phyloP scores from a whole-genome alignment of 2,113 vertebrate species.

The Arenaria interpres region DNA sequence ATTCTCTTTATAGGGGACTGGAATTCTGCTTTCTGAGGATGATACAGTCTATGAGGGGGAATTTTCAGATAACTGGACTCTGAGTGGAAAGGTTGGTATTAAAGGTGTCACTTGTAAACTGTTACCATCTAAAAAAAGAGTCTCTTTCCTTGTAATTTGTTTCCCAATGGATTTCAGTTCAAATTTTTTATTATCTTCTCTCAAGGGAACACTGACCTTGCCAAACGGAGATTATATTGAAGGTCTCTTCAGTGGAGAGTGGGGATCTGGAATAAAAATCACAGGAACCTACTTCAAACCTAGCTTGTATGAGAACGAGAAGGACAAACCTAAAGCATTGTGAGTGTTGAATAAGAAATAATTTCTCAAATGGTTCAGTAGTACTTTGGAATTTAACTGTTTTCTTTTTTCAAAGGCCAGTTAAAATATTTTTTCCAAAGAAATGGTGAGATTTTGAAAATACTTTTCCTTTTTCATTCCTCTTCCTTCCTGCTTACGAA shows the following conservation, averaged over 20 bases:
- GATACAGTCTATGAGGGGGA: constrained; percentile 95
- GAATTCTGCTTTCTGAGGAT: constrained; percentile 94
- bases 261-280: constrained; percentile 95
- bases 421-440: not conserved
- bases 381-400: not conserved
- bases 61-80: constrained; percentile 96
- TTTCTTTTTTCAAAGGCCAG: not conserved
- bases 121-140: not conserved
- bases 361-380: not conserved
- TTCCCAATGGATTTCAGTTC: not conserved
- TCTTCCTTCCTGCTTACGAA: not conserved
- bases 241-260: constrained; percentile 91
- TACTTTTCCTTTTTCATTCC: not conserved
- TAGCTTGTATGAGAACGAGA: constrained; percentile 89
- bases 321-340: constrained; percentile 84
- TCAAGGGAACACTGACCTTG: constrained; percentile 90
- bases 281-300: constrained; percentile 94
- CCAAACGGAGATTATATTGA: constrained; percentile 94
- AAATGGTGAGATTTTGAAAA: not conserved
- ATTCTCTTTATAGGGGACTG: constrained; percentile 80
- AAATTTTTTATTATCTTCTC: not conserved
- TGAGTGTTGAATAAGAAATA: constrained; percentile 71
- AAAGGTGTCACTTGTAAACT: not conserved
- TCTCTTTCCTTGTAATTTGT: not conserved
- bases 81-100: constrained; percentile 89